A percentile compares a stretch with the other conserved stretches of the same genome.
Conservation (phyloP, 23 tunicate species). For the Oikopleura vanhoeffeni region DNA sequence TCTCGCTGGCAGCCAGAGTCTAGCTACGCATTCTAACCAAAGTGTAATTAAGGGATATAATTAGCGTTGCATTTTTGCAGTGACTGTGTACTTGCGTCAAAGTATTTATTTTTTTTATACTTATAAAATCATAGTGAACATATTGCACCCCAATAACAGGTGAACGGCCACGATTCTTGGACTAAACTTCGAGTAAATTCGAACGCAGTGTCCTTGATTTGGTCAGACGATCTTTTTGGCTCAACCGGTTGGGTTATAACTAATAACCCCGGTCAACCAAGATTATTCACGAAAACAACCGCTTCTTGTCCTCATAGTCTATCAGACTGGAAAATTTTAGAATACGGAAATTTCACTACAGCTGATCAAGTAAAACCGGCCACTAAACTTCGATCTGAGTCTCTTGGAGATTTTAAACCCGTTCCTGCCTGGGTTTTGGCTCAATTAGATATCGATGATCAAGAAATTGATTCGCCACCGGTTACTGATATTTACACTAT, state of each 20-base stretch:
- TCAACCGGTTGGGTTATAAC: background rate
- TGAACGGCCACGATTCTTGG: background rate
- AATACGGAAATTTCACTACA: background rate
- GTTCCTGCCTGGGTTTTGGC: background rate
- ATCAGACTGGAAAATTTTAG: background rate
- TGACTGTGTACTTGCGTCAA: too few relatives aligned
- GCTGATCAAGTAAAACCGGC: background rate
- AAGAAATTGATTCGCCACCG: background rate
- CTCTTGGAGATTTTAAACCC: background rate
- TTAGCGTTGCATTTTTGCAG: too few relatives aligned
- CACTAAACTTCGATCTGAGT: background rate
- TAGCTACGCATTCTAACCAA: too few relatives aligned
- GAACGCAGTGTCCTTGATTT: background rate
- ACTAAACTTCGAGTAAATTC: background rate
- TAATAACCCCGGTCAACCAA: background rate
- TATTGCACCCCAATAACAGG: too few relatives aligned
- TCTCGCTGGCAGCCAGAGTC: too few relatives aligned
- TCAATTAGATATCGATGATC: background rate
- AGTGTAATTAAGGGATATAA: too few relatives aligned
- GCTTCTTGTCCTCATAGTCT: background rate
- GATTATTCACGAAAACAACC: background rate
- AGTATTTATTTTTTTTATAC: too few relatives aligned
- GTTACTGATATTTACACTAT: conserved; percentile 3
- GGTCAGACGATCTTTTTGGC: background rate
- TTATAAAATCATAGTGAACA: too few relatives aligned